These are phyloP conservation scores for Diabrotica undecimpunctata DNA, from an alignment of 1,140 invertebrate species.

Conservation along the genomic window DNA sequence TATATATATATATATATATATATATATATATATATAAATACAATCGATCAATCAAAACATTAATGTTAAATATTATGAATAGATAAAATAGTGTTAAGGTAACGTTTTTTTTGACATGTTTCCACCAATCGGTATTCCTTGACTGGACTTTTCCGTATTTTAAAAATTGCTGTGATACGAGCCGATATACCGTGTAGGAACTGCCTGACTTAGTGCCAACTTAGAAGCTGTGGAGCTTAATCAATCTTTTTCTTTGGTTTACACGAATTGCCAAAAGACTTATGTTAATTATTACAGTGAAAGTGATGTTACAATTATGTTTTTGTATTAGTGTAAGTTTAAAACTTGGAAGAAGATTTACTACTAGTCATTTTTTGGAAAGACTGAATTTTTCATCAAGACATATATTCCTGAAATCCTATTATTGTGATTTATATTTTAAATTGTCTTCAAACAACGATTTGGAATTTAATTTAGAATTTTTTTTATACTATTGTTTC, in stretches of 20 bases:
- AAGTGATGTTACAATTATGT: neutral
- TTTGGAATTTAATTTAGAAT: neutral
- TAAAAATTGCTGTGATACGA: neutral
- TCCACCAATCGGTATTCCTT: no score
- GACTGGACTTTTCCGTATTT: neutral
- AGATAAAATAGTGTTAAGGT: no score
- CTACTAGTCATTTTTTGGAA: constrained; percentile 17
- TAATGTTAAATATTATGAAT: no score
- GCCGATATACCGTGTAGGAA: constrained; percentile 13
- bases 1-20: no score
- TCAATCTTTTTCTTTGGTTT: neutral
- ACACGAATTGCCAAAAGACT: constrained; percentile 19
- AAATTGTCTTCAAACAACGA: neutral
- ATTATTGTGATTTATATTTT: constrained; percentile 4
- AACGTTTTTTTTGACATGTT: no score
- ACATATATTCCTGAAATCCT: constrained; percentile 1
- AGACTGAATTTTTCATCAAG: constrained; percentile 13
- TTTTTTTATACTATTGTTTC: neutral
- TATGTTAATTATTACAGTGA: constrained; percentile 6
- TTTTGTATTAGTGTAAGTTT: neutral
- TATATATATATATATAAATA: no score
- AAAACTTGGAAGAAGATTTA: neutral
- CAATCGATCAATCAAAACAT: no score
- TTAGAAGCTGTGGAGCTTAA: constrained; percentile 6
- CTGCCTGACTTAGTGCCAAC: constrained; percentile 21